phyloP scores from a whole-genome alignment of 2,113 vertebrate genomes.

The Anoura caudifer region DNA sequence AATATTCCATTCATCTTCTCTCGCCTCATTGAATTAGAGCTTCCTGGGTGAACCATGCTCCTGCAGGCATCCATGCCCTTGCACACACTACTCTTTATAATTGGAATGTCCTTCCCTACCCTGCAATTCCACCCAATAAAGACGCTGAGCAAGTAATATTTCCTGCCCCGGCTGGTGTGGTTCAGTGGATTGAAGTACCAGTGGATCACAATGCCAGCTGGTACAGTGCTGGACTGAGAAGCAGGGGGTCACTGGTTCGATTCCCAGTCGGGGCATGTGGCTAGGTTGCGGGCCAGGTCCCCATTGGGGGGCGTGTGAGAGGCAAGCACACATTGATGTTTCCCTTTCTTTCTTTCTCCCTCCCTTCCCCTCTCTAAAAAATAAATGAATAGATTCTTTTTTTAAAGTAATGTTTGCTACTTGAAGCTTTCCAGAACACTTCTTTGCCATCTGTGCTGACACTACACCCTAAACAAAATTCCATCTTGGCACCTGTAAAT shows the following conservation, averaged over 20 bases:
- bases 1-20: neutral
- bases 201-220: no score
- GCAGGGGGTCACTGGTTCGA: no score
- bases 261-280: no score
- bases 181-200: no score
- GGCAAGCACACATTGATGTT: no score
- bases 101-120: neutral
- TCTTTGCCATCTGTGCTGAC: neutral
- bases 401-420: neutral
- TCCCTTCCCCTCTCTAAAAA: no score
- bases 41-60: neutral
- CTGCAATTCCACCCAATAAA: neutral
- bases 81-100: neutral
- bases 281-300: no score
- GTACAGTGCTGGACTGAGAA: no score
- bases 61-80: neutral
- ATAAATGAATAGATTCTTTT: no score
- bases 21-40: neutral
- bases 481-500: neutral
- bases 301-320: no score
- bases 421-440: neutral
- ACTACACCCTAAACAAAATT: neutral
- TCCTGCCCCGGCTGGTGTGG: neutral
- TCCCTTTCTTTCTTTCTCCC: no score
- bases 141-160: neutral